Percentiles rank a stretch among this genome's conserved stretches.
Evolutionary conservation across 1,140 invertebrate genomes (phyloP).

Genomic region (Bombus waltoni): DNA sequence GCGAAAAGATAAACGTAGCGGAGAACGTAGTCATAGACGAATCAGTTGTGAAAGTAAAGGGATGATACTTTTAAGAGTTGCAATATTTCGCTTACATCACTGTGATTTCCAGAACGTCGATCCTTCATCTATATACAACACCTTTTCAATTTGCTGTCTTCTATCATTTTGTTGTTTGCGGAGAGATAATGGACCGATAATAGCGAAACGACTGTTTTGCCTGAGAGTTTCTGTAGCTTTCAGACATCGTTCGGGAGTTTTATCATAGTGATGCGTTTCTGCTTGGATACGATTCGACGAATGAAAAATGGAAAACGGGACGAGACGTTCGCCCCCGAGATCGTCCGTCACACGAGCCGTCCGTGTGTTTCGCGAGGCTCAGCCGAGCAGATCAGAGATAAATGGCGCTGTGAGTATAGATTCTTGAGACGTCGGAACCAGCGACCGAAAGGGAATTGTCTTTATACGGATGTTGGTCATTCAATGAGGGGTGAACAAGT

Average conservation of each 20-base stretch:
- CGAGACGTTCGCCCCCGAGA: no score
- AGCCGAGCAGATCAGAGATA: constrained; percentile 44
- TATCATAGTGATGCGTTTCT: neutral
- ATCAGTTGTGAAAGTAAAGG: neutral
- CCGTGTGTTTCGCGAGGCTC: constrained; percentile 46
- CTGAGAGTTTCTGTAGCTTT: neutral
- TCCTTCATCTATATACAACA: neutral
- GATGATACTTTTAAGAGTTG: neutral
- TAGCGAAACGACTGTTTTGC: neutral
- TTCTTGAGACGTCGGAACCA: constrained; percentile 41
- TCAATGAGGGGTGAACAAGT: constrained; percentile 58
- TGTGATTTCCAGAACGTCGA: no score
- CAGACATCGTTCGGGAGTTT: neutral
- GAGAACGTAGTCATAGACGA: neutral
- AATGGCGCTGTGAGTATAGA: constrained; percentile 41
- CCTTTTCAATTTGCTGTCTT: neutral
- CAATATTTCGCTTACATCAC: neutral
- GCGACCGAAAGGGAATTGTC: constrained; percentile 54
- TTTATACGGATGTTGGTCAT: constrained; percentile 55
- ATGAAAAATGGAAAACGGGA: constrained; percentile 5
- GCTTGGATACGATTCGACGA: constrained; percentile 4
- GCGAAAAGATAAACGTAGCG: no score
- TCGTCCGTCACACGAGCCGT: no score
- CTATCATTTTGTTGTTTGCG: neutral
- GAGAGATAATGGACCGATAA: neutral